Evolutionary conservation across 1,140 invertebrate species (phyloP).

Genomic region (Neotoxoptera formosana): DNA sequence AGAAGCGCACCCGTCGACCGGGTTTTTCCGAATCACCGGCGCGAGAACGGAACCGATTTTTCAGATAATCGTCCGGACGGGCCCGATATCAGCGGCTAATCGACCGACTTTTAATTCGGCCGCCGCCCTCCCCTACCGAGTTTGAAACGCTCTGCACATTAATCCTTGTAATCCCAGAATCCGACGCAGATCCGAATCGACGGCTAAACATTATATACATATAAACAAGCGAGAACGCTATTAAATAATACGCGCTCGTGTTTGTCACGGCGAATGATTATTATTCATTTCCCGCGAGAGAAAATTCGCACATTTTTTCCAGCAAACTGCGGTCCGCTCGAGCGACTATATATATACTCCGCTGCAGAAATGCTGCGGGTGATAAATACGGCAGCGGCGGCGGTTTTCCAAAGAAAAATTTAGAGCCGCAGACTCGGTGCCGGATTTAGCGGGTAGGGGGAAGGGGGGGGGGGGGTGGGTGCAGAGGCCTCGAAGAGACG

Average conservation of each 20-base stretch:
- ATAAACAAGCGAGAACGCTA: background rate
- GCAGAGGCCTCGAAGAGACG: too few species aligned
- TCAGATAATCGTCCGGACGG: slow-evolving; percentile 57
- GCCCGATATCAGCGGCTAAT: slow-evolving; percentile 38
- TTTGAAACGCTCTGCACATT: slow-evolving; percentile 14
- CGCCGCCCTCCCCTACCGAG: background rate
- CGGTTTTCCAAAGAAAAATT: background rate
- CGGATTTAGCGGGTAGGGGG: too few species aligned
- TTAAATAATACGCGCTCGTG: background rate
- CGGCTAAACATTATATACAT: background rate
- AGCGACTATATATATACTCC: background rate
- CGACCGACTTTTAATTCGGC: slow-evolving; percentile 55
- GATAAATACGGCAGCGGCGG: too few species aligned
- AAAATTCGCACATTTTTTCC: background rate
- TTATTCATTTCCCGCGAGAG: background rate
- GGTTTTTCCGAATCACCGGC: slow-evolving; percentile 43
- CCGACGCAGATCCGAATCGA: background rate
- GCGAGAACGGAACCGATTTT: slow-evolving; percentile 54
- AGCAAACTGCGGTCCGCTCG: background rate
- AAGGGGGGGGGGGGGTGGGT: too few species aligned
- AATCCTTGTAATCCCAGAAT: slow-evolving; percentile 39
- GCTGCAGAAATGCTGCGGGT: background rate
- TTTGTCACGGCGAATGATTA: background rate
- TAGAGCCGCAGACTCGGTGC: too few species aligned
- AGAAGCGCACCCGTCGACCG: background rate